phyloP scores from a whole-genome alignment of 1,140 invertebrate species.

The Catajapyx aquilonaris region DNA sequence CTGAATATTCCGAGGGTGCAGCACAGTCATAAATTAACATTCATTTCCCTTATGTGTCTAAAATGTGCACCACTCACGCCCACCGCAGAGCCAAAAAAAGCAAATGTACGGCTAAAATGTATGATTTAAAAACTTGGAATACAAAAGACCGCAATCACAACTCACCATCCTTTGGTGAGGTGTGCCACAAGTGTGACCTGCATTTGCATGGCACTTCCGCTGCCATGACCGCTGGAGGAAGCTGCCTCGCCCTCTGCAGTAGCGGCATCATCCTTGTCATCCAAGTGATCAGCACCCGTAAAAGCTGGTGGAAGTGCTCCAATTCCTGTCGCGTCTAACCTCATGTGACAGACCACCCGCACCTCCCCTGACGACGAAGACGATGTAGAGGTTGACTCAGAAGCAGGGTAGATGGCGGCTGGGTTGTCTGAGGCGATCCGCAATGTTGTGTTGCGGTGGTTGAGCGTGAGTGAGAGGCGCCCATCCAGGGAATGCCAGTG shows the following conservation, averaged over 20 bases:
- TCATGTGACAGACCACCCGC: conserved; percentile 15
- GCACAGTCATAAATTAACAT: not conserved
- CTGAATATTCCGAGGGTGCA: not conserved
- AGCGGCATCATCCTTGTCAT: not conserved
- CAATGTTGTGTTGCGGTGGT: conserved; percentile 46
- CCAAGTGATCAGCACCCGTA: not conserved
- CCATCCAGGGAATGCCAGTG: conserved; percentile 62
- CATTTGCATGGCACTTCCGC: conserved; percentile 8
- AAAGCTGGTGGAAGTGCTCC: not conserved
- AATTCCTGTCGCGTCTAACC: conserved; percentile 4
- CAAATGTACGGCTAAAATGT: not conserved
- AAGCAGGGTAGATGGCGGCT: not conserved
- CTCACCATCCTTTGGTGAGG: conserved; percentile 53
- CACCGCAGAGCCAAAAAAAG: not conserved
- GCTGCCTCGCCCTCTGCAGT: conserved; percentile 1
- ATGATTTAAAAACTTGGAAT: not conserved
- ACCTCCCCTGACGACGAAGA: conserved; percentile 14
- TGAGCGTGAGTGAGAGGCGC: conserved; percentile 45
- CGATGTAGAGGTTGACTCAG: not conserved
- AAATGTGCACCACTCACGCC: not conserved
- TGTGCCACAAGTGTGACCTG: conserved; percentile 31
- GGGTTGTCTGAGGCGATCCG: conserved; percentile 19
- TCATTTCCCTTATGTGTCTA: not conserved
- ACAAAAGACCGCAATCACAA: not conserved
- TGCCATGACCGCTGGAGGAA: not conserved